These are phyloP conservation scores for Limonius californicus DNA, from an alignment of 1,140 invertebrate species.

Conservation along the genomic window DNA sequence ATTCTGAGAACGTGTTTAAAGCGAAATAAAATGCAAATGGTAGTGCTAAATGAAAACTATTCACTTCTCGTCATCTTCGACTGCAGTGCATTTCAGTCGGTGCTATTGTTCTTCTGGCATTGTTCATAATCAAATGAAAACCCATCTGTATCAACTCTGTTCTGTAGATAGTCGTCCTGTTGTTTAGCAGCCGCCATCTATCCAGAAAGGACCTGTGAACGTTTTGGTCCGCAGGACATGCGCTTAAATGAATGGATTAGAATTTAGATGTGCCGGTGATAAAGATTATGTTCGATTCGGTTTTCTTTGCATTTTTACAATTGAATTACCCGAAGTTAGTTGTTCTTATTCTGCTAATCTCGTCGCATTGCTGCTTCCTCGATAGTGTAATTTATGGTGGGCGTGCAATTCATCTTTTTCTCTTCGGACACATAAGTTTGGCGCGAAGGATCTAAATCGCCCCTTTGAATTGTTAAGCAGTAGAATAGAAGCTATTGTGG, in stretches of 20 bases:
- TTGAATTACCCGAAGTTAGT: background rate
- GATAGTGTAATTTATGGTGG: background rate
- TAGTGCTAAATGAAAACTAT: slow-evolving; percentile 10
- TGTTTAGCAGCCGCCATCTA: background rate
- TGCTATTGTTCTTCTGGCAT: slow-evolving; percentile 21
- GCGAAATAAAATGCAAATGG: slow-evolving; percentile 13
- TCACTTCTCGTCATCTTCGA: slow-evolving; percentile 17
- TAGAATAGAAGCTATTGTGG: slow-evolving; percentile 8
- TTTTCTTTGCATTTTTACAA: background rate
- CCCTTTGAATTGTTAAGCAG: slow-evolving; percentile 5
- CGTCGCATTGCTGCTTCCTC: background rate
- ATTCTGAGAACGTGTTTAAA: background rate
- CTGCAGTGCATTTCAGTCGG: slow-evolving; percentile 19
- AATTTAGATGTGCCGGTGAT: slow-evolving; percentile 1
- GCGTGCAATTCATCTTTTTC: background rate
- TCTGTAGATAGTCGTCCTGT: slow-evolving; percentile 19
- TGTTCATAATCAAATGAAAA: slow-evolving; percentile 32
- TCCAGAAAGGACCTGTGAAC: background rate
- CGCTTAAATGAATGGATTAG: slow-evolving; percentile 9
- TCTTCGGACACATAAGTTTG: background rate
- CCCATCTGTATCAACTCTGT: slow-evolving; percentile 22
- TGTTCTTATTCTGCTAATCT: background rate
- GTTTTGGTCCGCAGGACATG: background rate
- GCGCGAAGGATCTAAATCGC: background rate
- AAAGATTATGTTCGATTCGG: background rate